Evolutionary conservation across 2,113 vertebrate genomes (phyloP), one percentile per base, ranked within the genome.

Genomic region (Antechinus flavipes): DNA sequence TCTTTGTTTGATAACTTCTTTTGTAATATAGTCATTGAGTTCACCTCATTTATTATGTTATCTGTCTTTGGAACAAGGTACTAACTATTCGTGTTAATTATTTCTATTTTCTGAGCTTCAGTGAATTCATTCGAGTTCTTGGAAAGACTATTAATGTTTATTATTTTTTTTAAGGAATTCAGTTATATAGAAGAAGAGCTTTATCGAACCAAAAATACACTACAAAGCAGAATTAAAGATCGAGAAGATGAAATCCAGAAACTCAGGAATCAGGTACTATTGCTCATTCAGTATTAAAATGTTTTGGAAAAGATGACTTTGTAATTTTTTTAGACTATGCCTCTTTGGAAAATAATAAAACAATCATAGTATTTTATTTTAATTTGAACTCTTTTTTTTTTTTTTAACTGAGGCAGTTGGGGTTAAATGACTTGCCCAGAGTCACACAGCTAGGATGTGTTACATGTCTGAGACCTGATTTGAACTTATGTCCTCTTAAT

Each of bases 221-320:
- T 99, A 96, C 99, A 99, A 97, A 99, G 99, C 98, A 99, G 99
- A 97, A 99, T 99, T 97, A 99, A 99, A 98, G 99, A 99, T 98
- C 96, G 99, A 97, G 99, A 99, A 96, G 99, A 99, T 93, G 99
- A 99, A 98, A 99, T 99, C 97, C 99, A 99, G 95, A 99, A 99
- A 98, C 99, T 99, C 96, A 99, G 99, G 98, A 99, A 99, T 98
- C 99, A 99, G 99, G 99, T 99, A 98, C 42, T 93, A 94, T 54
- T 42, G 53, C 19, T 76, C 68, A 76, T 76, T 12, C 14, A n/a
- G 46, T 46, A 1, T 47, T 90, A 8, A 58, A 30, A 95, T 0
- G 56, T 53, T 12, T 89, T 47, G 61, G 27, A 54, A 92, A 96
- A 94, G 55, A 26, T 68, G 35, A 30, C 53, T 14, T 27, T 47